Evolutionary conservation across 2,888 invertebrate species (phyloP), one percentile per base, ranked within the genome.

Genomic region (Alloscopus bannaensis): DNA sequence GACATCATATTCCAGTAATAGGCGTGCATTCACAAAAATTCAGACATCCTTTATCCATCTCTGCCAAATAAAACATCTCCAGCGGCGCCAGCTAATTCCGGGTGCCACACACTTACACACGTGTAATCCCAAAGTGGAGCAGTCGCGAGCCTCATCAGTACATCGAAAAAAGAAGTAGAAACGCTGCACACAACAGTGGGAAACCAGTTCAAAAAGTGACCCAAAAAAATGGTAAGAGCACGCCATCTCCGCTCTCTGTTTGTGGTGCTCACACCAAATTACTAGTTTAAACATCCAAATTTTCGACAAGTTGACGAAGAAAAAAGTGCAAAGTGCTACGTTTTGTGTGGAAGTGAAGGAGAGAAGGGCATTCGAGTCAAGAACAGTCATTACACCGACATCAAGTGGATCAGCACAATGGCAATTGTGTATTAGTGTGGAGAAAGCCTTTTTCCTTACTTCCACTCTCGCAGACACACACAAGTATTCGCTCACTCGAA

Each of bases 201-300:
- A n/a, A n/a, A n/a, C n/a, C n/a, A n/a, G n/a, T n/a, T n/a, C n/a
- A n/a, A n/a, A n/a, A n/a, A n/a, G n/a, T n/a, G n/a, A n/a, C 13
- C 57, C 57, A 28, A 29, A 22, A 59, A 59, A 62, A 40, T 24
- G 22, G 20, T 18, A 22, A 50, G 22, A 50, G 50, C 28, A 20
- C 24, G 24, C 60, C 20, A 11, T 40, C 36, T 6, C n/a, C n/a
- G n/a, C n/a, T n/a, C n/a, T n/a, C n/a, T n/a, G 36, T 36, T 13
- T 36, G 13, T 36, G 4, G 28, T 59, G 57, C 59, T 18, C 28
- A 20, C 31, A 22, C 29, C 42, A 70, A 70, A 70, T 59, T 45
- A 47, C 69, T 29, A 55, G 68, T 68, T 68, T 68, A 55, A 68
- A 66, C 31, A 68, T n/a, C 20, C 52, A 68, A 50, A 20, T 66